Conservation (phyloP, 2,113 vertebrate species). For the Polypterus bichir region DNA sequence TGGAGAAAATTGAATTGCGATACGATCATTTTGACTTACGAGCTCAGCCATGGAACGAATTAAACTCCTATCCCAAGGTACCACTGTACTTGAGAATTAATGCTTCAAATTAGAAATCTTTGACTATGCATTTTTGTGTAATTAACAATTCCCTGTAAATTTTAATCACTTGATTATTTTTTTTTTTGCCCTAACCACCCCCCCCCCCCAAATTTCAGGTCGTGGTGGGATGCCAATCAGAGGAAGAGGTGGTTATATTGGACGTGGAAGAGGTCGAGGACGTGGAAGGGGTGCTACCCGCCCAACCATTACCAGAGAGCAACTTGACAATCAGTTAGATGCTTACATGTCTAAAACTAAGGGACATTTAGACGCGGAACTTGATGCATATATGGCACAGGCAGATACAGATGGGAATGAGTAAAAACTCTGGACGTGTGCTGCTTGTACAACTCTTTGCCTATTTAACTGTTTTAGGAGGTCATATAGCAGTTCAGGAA, state of each 20-base stretch:
- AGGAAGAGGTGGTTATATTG: constrained; percentile 66
- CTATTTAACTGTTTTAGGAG: too few species aligned
- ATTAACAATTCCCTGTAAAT: constrained; percentile 25
- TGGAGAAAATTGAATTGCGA: too few species aligned
- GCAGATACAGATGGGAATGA: constrained; percentile 80
- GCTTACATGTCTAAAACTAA: constrained; percentile 98
- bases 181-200: constrained; percentile 27
- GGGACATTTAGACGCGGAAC: constrained; percentile 87
- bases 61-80: too few species aligned
- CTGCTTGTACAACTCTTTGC: too few species aligned
- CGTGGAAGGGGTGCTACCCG: constrained; percentile 62
- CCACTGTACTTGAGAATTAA: too few species aligned
- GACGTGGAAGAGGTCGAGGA: constrained; percentile 65
- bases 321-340: constrained; percentile 92
- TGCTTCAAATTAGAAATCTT: neutral
- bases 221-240: constrained; percentile 65
- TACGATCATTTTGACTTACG: too few species aligned
- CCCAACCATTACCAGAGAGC: constrained; percentile 71
- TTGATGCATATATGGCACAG: constrained; percentile 96
- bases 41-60: too few species aligned
- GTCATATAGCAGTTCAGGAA: too few species aligned
- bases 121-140: constrained; percentile 33
- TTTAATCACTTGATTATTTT: constrained; percentile 25
- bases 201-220: constrained; percentile 39
- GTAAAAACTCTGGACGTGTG: constrained; percentile 31